Conservation (phyloP, 2,113 vertebrate species). For the Callionymus lyra region DNA sequence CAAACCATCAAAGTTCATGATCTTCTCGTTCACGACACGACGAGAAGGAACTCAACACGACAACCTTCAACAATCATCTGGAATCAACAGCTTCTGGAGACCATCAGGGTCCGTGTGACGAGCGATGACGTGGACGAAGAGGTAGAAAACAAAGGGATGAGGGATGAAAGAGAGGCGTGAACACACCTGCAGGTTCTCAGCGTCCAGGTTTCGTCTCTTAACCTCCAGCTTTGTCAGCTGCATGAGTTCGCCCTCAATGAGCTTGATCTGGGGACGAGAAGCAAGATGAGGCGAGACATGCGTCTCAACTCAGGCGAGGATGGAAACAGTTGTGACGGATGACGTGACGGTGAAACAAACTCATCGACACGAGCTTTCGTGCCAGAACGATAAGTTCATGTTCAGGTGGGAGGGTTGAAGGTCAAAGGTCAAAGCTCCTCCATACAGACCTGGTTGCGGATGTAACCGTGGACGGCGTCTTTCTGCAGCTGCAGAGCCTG, state of each 20-base stretch:
- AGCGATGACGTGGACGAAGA: not conserved
- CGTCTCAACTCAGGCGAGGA: slow-evolving; percentile 4
- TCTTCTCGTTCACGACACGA: no score
- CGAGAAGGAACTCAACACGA: no score
- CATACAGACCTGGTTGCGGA: slow-evolving; percentile 80
- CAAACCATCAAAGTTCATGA: no score
- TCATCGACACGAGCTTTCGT: no score
- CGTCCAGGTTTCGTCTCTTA: slow-evolving; percentile 88
- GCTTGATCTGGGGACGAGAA: slow-evolving; percentile 91
- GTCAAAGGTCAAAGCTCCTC: no score
- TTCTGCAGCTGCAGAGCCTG: slow-evolving; percentile 89
- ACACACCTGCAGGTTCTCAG: slow-evolving; percentile 93
- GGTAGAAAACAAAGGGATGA: not conserved
- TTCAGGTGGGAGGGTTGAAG: no score
- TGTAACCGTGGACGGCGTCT: slow-evolving; percentile 82
- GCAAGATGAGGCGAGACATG: slow-evolving; percentile 41
- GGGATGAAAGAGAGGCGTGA: slow-evolving; percentile 11
- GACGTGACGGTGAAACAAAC: slow-evolving; percentile 1
- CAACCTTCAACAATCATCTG: no score
- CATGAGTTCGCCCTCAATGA: slow-evolving; percentile 96
- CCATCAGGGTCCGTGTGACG: not conserved
- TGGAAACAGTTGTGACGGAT: slow-evolving; percentile 2
- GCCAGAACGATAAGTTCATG: no score
- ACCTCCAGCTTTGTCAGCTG: slow-evolving; percentile 97
- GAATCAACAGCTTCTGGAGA: no score